A percentile compares a stretch with the other conserved stretches of the same genome.
These are phyloP conservation scores for Odontomyia ornata DNA, from an alignment of 2,888 invertebrate genomes.

Conservation along the genomic window DNA sequence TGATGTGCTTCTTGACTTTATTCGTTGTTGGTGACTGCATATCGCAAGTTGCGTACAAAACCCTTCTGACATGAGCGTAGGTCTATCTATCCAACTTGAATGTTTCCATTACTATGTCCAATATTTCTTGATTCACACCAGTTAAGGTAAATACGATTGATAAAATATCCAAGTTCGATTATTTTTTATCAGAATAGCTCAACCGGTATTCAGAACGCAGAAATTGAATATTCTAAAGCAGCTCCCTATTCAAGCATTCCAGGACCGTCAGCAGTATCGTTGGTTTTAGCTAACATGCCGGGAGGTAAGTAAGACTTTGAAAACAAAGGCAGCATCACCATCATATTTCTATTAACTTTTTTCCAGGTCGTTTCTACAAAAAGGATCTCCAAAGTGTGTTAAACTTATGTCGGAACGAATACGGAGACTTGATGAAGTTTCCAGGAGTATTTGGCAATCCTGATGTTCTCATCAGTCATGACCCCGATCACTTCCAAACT, in stretches of 20 bases:
- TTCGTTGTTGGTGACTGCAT: no score
- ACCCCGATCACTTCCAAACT: constrained; percentile 66
- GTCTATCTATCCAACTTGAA: no score
- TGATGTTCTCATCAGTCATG: constrained; percentile 64
- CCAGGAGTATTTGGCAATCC: constrained; percentile 61
- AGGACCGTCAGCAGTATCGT: constrained; percentile 54
- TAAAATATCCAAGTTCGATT: no score
- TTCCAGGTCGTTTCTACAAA: constrained; percentile 6
- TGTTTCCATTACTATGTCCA: no score
- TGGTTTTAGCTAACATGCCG: constrained; percentile 50
- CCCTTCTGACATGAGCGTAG: no score
- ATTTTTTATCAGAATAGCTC: not conserved
- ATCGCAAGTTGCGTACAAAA: no score
- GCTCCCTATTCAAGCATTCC: constrained; percentile 52
- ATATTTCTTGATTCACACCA: no score
- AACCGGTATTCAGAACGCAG: not conserved
- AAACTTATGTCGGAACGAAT: constrained; percentile 52
- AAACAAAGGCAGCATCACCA: not conserved
- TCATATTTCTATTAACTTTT: not conserved
- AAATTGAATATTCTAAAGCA: not conserved
- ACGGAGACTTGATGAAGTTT: constrained; percentile 64
- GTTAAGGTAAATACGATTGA: no score
- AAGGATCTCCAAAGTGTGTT: not conserved
- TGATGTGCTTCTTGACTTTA: no score
- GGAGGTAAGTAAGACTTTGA: not conserved